Base-by-base conservation (phyloP, 2,888 invertebrate genomes). In the Thumatha senex region DNA sequence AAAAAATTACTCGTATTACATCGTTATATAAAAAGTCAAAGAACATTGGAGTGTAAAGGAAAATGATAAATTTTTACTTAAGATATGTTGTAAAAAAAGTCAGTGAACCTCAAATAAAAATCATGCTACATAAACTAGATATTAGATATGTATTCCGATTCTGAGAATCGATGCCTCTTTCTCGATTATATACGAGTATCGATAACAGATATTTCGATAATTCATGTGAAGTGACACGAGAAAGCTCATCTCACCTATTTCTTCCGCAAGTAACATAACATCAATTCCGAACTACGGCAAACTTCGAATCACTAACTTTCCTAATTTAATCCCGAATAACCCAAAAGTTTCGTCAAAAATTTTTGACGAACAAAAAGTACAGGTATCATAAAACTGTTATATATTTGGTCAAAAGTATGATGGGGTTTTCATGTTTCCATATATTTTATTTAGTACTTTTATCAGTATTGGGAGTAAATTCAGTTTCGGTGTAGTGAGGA, bases 281-380 rank as follows among this genome's bases (percentile, higher is more conserved):
- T 67, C 30, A 57, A 63, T 64, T 48, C 34, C 40, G 11, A 61
- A 60, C 53, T 51, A 44, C 2, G 48, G 13, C 55, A 49, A 57
- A 57, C 38, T 29, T n/a, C 31, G 44, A 40, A 40, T 52, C 46
- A 46, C 44, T 48, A 71, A 63, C 59, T 67, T 66, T 58, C 40
- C 51, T 69, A 71, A 71, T 71, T 67, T 69, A 66, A 63, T 71
- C 51, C 46, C 36, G 51, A 68, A 54, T 40, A 43, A 59, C 55
- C 66, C 67, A 60, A 51, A 71, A 71, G 66, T 54, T 69, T 67
- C 51, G 31, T 40, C 14, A 45, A 52, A 56, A 54, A 52, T 45
- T 43, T 18, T 60, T 54, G 51, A 47, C 58, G 58, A 58, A 66
- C 48, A 33, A 38, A 43, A 45, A 39, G 36, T 45, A 50, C 30